Base-by-base conservation (phyloP, 2,797 vertebrate species). In the Bovichtus variegatus region DNA sequence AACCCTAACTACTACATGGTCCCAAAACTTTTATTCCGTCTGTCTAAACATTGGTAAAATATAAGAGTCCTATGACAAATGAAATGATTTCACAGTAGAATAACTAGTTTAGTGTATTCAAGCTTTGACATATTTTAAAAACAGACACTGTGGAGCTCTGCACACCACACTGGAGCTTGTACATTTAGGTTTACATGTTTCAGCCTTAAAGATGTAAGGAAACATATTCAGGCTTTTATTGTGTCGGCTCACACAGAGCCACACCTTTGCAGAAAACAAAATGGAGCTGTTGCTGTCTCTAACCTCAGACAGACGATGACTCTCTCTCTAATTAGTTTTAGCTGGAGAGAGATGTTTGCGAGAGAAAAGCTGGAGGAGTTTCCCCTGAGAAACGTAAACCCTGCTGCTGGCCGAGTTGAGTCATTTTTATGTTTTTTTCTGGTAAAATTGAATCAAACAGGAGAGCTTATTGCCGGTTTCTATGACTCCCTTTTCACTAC, bases 251-350 rank as follows among this genome's bases (percentile, higher is more conserved):
- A 41, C 31, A 36, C 12, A 4, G 18, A 21, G 21, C 18, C 49
- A 43, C 57, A n/a, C 43, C 16, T 70, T n/a, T 43, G 2, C 36
- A 16, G 16, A 15, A n/a, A 72, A 59, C 51, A 74, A 58, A 31
- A 74, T 64, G 78, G 60, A 75, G 65, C 65, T 4, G 53, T 9
- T 12, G 38, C 36, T 25, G 53, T 13, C 2, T 5, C 36, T 53
- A 18, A 25, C 23, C 29, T 29, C 74, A 70, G 59, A 64, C 10
- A n/a, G n/a, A n/a, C n/a, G 18, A 58, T 0, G 38, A 58, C 57
- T 58, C 13, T 63, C 60, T 23, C n/a, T 21, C 46, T 71, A 18
- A 74, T 74, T 57, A 61, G 58, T 60, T 68, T 38, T 7, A 60
- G 21, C 19, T n/a, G 8, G 15, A 70, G 47, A 44, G 62, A 55